Evolutionary conservation across 2,888 invertebrate species (phyloP), one percentile per base, ranked within the genome.

Genomic region (Torymus auratus): DNA sequence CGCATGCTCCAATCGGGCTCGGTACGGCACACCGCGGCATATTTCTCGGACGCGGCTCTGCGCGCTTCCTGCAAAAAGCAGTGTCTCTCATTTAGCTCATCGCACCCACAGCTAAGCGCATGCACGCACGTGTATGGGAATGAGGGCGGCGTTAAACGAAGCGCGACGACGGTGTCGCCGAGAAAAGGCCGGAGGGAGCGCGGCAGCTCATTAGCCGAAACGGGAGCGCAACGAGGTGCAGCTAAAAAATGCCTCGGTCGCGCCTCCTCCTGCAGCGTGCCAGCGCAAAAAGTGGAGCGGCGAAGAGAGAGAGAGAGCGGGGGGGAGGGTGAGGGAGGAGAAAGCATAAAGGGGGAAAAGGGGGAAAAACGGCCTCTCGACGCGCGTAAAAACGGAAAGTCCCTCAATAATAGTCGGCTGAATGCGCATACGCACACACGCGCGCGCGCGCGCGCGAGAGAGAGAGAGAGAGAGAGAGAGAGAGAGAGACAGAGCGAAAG

Each of bases 371-470:
- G 62, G 13, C 69, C 62, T 56, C 69, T 69, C 60, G 55, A 17
- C 76, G 76, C 62, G 76, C 62, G 76, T 77, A 62, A 77, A 70
- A 77, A 77, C 62, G 69, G 69, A 69, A 77, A 55, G 76, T 77
- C 76, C 69, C 69, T 77, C 76, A 70, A 77, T 77, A 77, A 77
- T 77, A 50, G 76, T 62, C 50, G 50, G 62, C 50, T 69, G 69
- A 77, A 70, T 62, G 70, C 14, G 52, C 11, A 65, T 58, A 50
- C 41, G 58, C 12, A 23, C 4, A 23, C 20, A 14, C 11, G 60
- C 68, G 64, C 5, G 23, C 14, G 58, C 23, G 64, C 17, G 60
- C 62, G 69, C 56, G 58, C 7, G 28, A 67, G 60, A 58, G 55
- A 64, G 68, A 68, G 55, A 55, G 55, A 68, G 55, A n/a, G 13